phyloP scores from a whole-genome alignment of 1,140 invertebrate genomes.

The Drosophila biarmipes region DNA sequence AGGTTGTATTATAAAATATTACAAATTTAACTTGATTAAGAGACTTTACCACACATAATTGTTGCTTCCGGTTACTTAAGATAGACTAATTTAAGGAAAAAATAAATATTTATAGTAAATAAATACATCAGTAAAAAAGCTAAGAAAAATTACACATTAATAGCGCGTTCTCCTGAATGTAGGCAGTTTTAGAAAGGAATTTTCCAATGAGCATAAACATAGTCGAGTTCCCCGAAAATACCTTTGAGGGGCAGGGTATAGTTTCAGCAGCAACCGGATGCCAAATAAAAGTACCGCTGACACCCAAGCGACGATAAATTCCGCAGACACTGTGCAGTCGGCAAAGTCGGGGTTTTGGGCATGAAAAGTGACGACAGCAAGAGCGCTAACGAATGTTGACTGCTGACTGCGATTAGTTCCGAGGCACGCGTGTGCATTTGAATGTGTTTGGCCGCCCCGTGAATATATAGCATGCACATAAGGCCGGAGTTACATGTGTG shows the following conservation, averaged over 20 bases:
- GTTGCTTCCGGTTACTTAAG: too few relatives aligned
- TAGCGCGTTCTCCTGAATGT: background rate
- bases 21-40: too few relatives aligned
- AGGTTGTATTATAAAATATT: too few relatives aligned
- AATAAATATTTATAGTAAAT: background rate
- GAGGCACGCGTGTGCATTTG: constrained; percentile 47
- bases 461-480: constrained; percentile 32
- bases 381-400: constrained; percentile 27
- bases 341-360: constrained; percentile 40
- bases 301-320: constrained; percentile 55
- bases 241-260: background rate
- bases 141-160: background rate
- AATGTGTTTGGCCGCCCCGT: constrained; percentile 42
- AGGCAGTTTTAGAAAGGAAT: background rate
- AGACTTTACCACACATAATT: too few relatives aligned
- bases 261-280: constrained; percentile 56
- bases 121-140: too few relatives aligned
- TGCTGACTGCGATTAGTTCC: constrained; percentile 55
- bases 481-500: constrained; percentile 26
- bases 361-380: constrained; percentile 68
- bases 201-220: background rate
- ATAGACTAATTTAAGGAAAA: too few relatives aligned
- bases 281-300: constrained; percentile 45
- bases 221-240: background rate
- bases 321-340: constrained; percentile 30